These are phyloP conservation scores for Nyctereutes procyonoides DNA, from an alignment of 2,113 vertebrate species.

Conservation along the genomic window DNA sequence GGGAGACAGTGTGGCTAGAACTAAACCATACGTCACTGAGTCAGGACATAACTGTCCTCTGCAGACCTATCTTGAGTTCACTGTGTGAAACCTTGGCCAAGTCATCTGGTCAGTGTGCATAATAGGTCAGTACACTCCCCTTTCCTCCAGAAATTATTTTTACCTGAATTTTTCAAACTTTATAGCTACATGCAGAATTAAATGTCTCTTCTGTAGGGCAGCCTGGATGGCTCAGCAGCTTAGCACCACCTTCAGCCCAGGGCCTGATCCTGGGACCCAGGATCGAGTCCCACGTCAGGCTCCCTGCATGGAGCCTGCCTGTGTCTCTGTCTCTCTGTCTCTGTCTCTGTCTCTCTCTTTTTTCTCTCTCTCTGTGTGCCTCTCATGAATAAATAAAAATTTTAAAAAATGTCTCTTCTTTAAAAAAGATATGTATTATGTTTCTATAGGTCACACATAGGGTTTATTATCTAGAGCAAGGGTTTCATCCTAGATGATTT, in stretches of 20 bases:
- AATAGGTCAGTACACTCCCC: neutral
- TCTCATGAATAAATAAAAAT: no score
- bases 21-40: neutral
- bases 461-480: neutral
- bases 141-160: slow-evolving; percentile 11
- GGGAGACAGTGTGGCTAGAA: neutral
- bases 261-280: no score
- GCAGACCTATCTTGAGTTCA: neutral
- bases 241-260: no score
- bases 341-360: no score
- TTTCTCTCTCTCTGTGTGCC: no score
- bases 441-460: neutral
- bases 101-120: neutral
- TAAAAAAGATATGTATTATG: neutral
- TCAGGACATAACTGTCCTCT: neutral
- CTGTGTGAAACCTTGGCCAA: neutral
- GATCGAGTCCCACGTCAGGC: no score
- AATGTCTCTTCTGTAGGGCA: neutral
- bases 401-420: neutral
- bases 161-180: neutral
- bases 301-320: no score
- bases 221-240: no score
- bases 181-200: neutral
- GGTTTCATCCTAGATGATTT: neutral
- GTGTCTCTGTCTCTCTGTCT: no score